Evolutionary conservation across 2,888 invertebrate genomes (phyloP), one percentile per base, ranked within the genome.

Genomic region (Sarcophaga carnaria): DNA sequence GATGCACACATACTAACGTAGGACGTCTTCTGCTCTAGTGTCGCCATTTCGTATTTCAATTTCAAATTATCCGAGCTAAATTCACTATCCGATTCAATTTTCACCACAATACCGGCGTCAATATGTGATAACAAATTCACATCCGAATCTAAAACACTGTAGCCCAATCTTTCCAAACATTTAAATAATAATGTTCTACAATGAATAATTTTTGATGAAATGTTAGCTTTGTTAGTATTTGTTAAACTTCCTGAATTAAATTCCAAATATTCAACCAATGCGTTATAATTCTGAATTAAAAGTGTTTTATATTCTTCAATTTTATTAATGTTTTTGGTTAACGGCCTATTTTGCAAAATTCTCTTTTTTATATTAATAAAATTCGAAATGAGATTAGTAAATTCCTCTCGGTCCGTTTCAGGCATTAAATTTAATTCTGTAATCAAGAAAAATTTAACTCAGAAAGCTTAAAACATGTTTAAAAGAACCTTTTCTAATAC

Each of bases 1-100:
- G 27, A 27, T 27, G 66, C 25, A 14, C 75, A 75, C 75, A 75
- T 75, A n/a, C 25, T 45, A 3, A 75, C 47, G 17, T 47, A 76
- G 2, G 64, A 6, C 17, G 49, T 75, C 49, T 75, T 75, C 5
- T 64, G 45, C 10, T 75, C 75, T 2, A n/a, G 45, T 2, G 47
- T 49, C n/a, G 75, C 64, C 22, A 75, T 75, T 49, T 17, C 17
- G 17, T 60, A 14, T n/a, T 8, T 8, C 60, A 20, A n/a, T 60
- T 60, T 1, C 8, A 60, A 60, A 60, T 20, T 60, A 20, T 17
- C 11, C 17, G 20, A 60, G n/a, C 14, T 20, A 60, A 20, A 27
- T 72, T 54, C 27, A n/a, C 1, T 49, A 11, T 64, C 25, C 12
- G 3, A n/a, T 49, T 54, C 1, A 64, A 8, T 27, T 54, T 75